Evolutionary conservation across 2,797 vertebrate genomes (phyloP).

Genomic region (Microctenopoma stevenorrisi): DNA sequence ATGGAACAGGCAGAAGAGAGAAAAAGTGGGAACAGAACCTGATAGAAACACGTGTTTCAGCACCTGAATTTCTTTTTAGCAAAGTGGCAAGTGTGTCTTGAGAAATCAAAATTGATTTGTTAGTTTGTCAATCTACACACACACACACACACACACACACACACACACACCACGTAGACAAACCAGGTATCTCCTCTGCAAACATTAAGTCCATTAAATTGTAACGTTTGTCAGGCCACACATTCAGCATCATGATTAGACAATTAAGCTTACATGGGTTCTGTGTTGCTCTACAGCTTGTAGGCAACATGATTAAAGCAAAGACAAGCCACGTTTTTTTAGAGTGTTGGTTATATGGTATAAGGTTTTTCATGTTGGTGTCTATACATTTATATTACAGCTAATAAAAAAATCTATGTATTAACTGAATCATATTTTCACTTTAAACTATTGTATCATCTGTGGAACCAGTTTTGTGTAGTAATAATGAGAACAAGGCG

Average conservation of each 20-base stretch:
- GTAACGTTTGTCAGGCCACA: not conserved
- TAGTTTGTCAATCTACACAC: slow-evolving; percentile 24
- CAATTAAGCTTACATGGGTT: not conserved
- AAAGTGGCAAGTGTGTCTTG: slow-evolving; percentile 59
- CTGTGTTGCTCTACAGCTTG: not conserved
- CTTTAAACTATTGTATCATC: not conserved
- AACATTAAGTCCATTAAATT: slow-evolving; percentile 8
- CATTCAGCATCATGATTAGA: slow-evolving; percentile 2
- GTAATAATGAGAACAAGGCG: no score
- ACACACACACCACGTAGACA: not conserved
- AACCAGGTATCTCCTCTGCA: not conserved
- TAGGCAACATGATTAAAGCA: not conserved
- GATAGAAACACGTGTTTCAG: slow-evolving; percentile 66
- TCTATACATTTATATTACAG: no score
- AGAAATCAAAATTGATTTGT: slow-evolving; percentile 67
- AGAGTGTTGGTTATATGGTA: no score
- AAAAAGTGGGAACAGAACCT: slow-evolving; percentile 60
- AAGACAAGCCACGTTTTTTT: not conserved
- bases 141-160: not conserved
- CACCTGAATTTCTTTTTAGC: slow-evolving; percentile 57
- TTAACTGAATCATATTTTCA: not conserved
- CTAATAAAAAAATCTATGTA: not conserved
- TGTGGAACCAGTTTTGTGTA: not conserved
- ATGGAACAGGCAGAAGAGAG: slow-evolving; percentile 68
- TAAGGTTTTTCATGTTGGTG: no score